Conservation (phyloP, 1,140 invertebrate genomes). For the Pogonomyrmex californicus region DNA sequence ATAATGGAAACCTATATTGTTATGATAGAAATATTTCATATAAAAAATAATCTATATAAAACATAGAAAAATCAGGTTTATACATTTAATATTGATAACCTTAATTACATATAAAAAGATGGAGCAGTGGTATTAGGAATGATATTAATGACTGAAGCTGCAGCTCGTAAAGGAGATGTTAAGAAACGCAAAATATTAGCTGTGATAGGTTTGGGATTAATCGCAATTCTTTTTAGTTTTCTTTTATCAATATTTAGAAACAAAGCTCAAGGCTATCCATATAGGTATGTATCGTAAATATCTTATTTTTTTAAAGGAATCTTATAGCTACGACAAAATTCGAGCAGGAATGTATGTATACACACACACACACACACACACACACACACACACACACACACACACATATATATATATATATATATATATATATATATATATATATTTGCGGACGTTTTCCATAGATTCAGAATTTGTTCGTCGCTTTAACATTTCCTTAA, state of each 20-base stretch:
- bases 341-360: too few species aligned
- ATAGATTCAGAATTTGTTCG: too few species aligned
- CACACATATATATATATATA: too few species aligned
- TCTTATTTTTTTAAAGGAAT: conserved; percentile 30
- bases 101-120: conserved; percentile 90
- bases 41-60: not conserved
- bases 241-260: conserved; percentile 98
- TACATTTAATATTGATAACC: conserved; percentile 69
- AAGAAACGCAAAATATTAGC: conserved; percentile 95
- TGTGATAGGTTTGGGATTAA: conserved; percentile 95
- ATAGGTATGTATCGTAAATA: conserved; percentile 90
- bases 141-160: conserved; percentile 98
- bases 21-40: conserved; percentile 88
- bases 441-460: too few species aligned
- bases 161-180: conserved; percentile 92
- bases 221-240: conserved; percentile 98
- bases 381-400: too few species aligned
- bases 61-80: not conserved
- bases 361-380: too few species aligned
- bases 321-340: too few species aligned
- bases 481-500: too few species aligned
- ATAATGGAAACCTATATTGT: conserved; percentile 99
- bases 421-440: too few species aligned
- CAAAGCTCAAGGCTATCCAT: conserved; percentile 99
- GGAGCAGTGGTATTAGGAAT: conserved; percentile 97